Conservation (phyloP, 2,888 invertebrate species). For the Drosophila maculinotata region DNA sequence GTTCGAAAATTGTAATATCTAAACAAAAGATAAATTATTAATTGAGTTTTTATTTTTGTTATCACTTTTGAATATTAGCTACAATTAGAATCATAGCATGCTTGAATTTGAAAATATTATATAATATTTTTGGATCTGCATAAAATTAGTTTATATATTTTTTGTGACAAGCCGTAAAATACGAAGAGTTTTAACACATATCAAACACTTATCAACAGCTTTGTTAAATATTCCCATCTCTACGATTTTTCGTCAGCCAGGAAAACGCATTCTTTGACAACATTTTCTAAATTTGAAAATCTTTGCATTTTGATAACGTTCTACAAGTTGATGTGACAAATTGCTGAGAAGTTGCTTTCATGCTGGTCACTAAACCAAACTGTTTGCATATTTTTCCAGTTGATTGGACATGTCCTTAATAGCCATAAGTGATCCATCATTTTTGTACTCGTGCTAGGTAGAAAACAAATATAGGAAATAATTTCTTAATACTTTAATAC, state of each 20-base stretch:
- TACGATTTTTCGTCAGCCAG: background rate
- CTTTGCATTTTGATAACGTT: constrained; percentile 14
- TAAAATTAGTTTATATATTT: too few species aligned
- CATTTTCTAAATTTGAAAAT: background rate
- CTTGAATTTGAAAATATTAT: too few species aligned
- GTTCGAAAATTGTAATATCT: too few species aligned
- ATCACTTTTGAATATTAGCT: too few species aligned
- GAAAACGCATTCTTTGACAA: constrained; percentile 3
- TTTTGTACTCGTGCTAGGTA: background rate
- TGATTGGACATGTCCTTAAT: constrained; percentile 20
- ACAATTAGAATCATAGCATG: too few species aligned
- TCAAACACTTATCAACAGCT: too few species aligned
- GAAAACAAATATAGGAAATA: background rate
- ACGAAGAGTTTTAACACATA: background rate
- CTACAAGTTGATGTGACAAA: constrained; percentile 2
- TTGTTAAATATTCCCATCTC: background rate
- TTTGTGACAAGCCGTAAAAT: background rate
- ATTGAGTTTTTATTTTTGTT: too few species aligned
- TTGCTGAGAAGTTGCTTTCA: constrained; percentile 6
- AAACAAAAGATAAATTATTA: too few species aligned
- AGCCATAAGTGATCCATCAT: background rate
- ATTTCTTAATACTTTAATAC: constrained; percentile 7
- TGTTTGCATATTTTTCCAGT: constrained; percentile 12
- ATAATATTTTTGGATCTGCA: too few species aligned
- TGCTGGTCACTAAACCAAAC: background rate